Percentiles rank a stretch among this genome's conserved stretches.
Evolutionary conservation across 92 coral and sea anemone genomes (phyloP).

Genomic region (Zoanthus sansibaricus): DNA sequence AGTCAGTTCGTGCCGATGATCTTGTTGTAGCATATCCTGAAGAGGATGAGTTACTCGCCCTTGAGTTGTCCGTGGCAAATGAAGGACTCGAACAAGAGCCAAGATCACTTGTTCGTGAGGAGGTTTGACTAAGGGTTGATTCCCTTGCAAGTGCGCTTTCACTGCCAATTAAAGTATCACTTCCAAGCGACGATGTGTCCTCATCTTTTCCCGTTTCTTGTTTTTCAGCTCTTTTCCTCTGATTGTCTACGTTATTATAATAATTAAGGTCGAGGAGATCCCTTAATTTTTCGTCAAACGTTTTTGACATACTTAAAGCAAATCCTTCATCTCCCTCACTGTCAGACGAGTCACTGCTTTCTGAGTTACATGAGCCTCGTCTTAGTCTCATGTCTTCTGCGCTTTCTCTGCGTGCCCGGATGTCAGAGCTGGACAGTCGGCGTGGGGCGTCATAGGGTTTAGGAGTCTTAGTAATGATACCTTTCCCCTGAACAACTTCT

Average conservation of each 20-base stretch:
- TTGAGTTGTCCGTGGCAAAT: not conserved
- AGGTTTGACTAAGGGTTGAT: not conserved
- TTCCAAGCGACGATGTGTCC: constrained; percentile 9
- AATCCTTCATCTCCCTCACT: constrained; percentile 80
- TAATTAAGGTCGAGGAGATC: constrained; percentile 75
- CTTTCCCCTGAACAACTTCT: constrained; percentile 82
- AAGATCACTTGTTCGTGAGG: constrained; percentile 15
- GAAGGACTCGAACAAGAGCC: constrained; percentile 27
- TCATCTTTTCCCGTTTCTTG: constrained; percentile 60
- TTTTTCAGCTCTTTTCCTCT: constrained; percentile 23
- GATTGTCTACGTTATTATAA: constrained; percentile 38
- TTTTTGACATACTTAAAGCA: constrained; percentile 84
- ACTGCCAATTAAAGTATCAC: constrained; percentile 26
- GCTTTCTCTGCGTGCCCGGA: constrained; percentile 73
- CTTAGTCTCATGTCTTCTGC: constrained; percentile 73
- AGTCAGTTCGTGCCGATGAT: constrained; percentile 38
- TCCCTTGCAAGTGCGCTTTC: constrained; percentile 16
- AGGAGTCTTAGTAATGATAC: constrained; percentile 66
- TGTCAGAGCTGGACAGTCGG: constrained; percentile 86
- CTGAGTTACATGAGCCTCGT: constrained; percentile 69
- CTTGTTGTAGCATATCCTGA: constrained; percentile 36
- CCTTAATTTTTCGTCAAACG: constrained; percentile 93
- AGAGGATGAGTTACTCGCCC: constrained; percentile 22
- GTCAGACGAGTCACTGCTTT: constrained; percentile 87
- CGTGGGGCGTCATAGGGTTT: constrained; percentile 68